Evolutionary conservation across 37 sponge, comb jelly and placozoan species (phyloP), one percentile per base, ranked within the genome.

Genomic region (Bolinopsis microptera): DNA sequence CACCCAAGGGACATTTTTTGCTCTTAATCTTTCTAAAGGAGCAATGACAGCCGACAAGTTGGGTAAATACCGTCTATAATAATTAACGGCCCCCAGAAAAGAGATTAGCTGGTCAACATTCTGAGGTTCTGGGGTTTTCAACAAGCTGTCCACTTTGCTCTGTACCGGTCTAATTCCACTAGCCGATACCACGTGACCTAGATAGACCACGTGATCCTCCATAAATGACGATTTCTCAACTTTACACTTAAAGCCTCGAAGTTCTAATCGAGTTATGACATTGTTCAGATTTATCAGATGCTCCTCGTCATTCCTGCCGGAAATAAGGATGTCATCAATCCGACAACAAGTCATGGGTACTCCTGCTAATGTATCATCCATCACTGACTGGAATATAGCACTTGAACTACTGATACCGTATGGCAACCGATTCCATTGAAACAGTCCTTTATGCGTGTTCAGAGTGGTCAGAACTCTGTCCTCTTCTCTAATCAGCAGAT

Each of bases 391-490:
- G 16, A 32, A 80, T 2, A 34, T 23, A 23, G 38, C 82, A 23
- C 37, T 3, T 8, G 37, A 8, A 34, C 37, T 80, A 37, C 16
- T 36, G 16, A 94, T 33, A 22, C 94, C 94, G 86, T 75, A 94
- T 0, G 94, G 94, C 0, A 94, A 37, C 22, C 94, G 37, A 0
- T 38, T 94, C 36, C 69, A 92, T n/a, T 38, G 25, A 77, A 83
- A 94, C 33, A 94, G 35, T 0, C 96, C 96, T 70, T 83, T 92
- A 35, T 95, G 96, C 0, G 96, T 95, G 69, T 94, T 95, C 32
- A 95, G 39, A 0, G 93, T 94, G 0, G 40, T 23, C 0, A 83
- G 93, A 24, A 32, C 27, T 24, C 75, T 38, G 35, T 92, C 93
- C 0, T 94, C 95, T 26, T 92, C 38, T 32, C 69, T 83, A 69